Percentiles rank a stretch among this genome's conserved stretches.
Conservation (phyloP, 2,888 invertebrate species). For the Aspidapion aeneum region DNA sequence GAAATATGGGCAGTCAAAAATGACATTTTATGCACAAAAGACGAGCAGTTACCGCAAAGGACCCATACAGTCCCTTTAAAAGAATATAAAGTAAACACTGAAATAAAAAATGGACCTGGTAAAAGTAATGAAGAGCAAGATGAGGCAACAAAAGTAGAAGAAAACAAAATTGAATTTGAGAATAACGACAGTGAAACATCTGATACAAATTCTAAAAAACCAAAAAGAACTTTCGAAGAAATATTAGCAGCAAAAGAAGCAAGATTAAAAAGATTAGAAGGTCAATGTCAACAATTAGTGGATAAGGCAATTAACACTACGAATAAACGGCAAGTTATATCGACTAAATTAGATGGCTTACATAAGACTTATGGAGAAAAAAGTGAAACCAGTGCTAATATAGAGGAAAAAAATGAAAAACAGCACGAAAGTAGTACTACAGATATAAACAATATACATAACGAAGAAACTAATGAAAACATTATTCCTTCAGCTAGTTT, state of each 20-base stretch:
- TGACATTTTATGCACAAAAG: neutral
- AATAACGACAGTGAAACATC: no score
- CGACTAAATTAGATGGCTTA: slow-evolving; percentile 69
- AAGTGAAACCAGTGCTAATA: neutral
- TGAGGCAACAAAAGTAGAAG: no score
- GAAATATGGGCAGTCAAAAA: neutral
- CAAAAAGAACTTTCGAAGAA: slow-evolving; percentile 50
- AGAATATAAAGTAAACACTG: no score
- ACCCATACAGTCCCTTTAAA: no score
- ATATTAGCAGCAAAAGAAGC: slow-evolving; percentile 63
- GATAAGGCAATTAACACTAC: slow-evolving; percentile 73
- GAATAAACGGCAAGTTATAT: slow-evolving; percentile 65
- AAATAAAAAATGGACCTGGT: no score
- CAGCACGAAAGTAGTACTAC: no score
- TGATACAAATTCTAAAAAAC: slow-evolving; percentile 3
- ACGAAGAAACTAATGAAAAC: no score
- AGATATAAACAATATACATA: no score
- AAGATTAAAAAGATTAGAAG: slow-evolving; percentile 69
- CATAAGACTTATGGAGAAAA: slow-evolving; percentile 65
- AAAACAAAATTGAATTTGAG: no score
- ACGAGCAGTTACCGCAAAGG: neutral
- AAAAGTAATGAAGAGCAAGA: no score
- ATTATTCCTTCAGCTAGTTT: no score
- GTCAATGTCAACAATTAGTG: slow-evolving; percentile 74
- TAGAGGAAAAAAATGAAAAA: neutral